phyloP scores from a whole-genome alignment of 2,888 invertebrate species.

The Ditylenchus weischeri region DNA sequence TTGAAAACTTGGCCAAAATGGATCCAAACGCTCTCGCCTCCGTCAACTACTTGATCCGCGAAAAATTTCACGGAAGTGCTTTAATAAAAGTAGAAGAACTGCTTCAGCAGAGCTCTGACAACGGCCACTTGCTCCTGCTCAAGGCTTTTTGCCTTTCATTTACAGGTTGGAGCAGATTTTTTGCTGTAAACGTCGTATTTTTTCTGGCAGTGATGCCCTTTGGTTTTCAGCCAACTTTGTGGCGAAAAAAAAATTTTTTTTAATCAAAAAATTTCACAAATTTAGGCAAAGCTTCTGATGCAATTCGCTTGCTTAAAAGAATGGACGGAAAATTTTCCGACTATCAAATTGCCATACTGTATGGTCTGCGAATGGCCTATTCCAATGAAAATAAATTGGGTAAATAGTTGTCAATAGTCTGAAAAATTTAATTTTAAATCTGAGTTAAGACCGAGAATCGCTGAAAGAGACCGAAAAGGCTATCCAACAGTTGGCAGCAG shows the following conservation, averaged over 20 bases:
- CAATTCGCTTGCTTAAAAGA: conserved; percentile 43
- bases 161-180: conserved; percentile 23
- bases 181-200: background rate
- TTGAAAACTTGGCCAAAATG: background rate
- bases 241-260: conserved; percentile 13
- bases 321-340: conserved; percentile 37
- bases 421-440: background rate
- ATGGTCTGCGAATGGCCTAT: conserved; percentile 35
- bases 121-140: conserved; percentile 34
- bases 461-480: conserved; percentile 31
- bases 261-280: conserved; percentile 1
- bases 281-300: conserved; percentile 48
- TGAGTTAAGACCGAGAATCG: conserved; percentile 31
- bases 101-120: conserved; percentile 11
- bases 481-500: conserved; percentile 34
- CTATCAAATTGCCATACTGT: conserved; percentile 29
- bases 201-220: background rate
- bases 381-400: conserved; percentile 29
- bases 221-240: too few relatives aligned
- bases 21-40: background rate
- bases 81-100: conserved; percentile 38
- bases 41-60: conserved; percentile 35
- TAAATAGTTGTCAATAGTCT: conserved; percentile 1
- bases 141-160: conserved; percentile 40
- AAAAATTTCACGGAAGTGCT: conserved; percentile 39